Evolutionary conservation across 2,113 vertebrate genomes (phyloP), one percentile per base, ranked within the genome.

Genomic region (Alaudala cheleensis): DNA sequence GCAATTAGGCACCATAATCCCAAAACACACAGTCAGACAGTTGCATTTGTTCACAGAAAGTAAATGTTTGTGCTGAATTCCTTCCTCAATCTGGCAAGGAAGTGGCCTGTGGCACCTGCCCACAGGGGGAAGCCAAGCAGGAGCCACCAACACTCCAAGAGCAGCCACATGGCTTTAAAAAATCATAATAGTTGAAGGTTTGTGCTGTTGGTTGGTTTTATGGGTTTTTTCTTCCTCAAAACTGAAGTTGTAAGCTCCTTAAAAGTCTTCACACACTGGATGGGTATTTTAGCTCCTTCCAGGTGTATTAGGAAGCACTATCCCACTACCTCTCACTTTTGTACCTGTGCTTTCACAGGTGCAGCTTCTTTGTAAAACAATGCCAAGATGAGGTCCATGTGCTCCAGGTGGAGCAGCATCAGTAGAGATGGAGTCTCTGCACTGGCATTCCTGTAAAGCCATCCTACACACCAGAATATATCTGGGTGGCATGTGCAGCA

Each of bases 381-480:
- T 2, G 6, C 40, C 1, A 11, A 54, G 34, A n/a, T 12, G 54
- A 72, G 26, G 49, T 16, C 67, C 40, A 12, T 2, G 14, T 1
- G 9, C 54, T 60, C 20, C 50, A 56, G 22, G 47, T 7, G 53
- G 21, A 29, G 23, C 16, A n/a, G 28, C 31, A n/a, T 3, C 5
- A 23, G 42, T 5, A 56, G 42, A 78, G 22, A 47, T 3, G 34
- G 47, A 24, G 5, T 25, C 40, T 40, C 64, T 49, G 39, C 5
- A 13, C 1, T 6, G 7, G 11, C 25, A 71, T 4, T 40, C 24
- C 21, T 14, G 2, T 33, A 18, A 69, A 62, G 54, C 44, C 33
- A n/a, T 8, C 13, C 39, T 9, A 24, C 12, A 21, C 12, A 24
- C 31, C 10, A 10, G 23, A 45, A 28, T 23, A 39, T 0, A 0